A percentile compares a stretch with the other conserved stretches of the same genome.
Evolutionary conservation across 2,888 invertebrate genomes (phyloP).

Genomic region (Octonoba sinensis): DNA sequence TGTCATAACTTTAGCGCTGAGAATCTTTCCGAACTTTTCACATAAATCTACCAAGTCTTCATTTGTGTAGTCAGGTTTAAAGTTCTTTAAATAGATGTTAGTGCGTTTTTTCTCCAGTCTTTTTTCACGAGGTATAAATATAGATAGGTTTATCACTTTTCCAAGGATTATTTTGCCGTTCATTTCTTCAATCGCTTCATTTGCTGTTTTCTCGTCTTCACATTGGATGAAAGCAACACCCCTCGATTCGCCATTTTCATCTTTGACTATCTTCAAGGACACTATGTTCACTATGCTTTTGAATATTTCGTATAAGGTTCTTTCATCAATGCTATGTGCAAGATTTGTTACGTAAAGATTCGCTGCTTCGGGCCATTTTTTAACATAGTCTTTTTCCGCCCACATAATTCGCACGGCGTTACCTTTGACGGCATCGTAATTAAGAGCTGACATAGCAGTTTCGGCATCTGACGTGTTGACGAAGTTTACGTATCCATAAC

Average conservation of each 20-base stretch:
- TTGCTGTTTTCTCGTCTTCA: slow-evolving; percentile 97
- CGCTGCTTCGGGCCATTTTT: slow-evolving; percentile 84
- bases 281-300: slow-evolving; percentile 98
- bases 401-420: slow-evolving; percentile 99
- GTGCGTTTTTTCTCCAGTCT: slow-evolving; percentile 92
- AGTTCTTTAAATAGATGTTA: slow-evolving; percentile 99
- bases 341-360: slow-evolving; percentile 99
- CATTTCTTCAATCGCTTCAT: slow-evolving; percentile 97
- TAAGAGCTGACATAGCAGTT: slow-evolving; percentile 98
- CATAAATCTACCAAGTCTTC: slow-evolving; percentile 91
- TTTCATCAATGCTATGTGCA: slow-evolving; percentile 98
- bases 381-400: slow-evolving; percentile 92
- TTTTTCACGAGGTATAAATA: slow-evolving; percentile 92
- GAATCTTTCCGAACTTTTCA: slow-evolving; percentile 91
- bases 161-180: slow-evolving; percentile 96
- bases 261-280: slow-evolving; percentile 87
- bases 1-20: slow-evolving; percentile 90
- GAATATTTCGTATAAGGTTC: slow-evolving; percentile 99
- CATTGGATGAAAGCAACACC: slow-evolving; percentile 99
- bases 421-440: slow-evolving; percentile 96
- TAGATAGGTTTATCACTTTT: slow-evolving; percentile 89
- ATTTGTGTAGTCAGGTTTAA: slow-evolving; percentile 93
- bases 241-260: slow-evolving; percentile 92
- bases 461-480: slow-evolving; percentile 99
- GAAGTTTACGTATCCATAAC: slow-evolving; percentile 99